phyloP scores from a whole-genome alignment of 1,140 invertebrate species.

The Drosophila ambigua region DNA sequence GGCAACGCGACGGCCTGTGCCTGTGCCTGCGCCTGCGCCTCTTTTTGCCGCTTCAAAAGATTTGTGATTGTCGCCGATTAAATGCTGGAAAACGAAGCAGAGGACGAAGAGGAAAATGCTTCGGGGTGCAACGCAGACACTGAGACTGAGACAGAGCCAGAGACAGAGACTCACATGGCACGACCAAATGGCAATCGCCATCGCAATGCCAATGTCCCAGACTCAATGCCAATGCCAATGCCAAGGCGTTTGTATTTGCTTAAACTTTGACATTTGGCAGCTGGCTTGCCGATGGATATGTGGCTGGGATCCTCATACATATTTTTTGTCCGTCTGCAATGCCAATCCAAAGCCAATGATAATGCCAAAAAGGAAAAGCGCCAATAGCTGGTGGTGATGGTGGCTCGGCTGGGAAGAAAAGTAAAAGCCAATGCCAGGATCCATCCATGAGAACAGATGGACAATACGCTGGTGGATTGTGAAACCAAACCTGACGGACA shows the following conservation, averaged over 20 bases:
- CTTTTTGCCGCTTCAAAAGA: slow-evolving; percentile 46
- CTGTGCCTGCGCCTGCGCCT: background rate
- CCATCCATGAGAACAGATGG: slow-evolving; percentile 2
- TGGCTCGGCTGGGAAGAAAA: slow-evolving; percentile 34
- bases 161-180: slow-evolving; percentile 48
- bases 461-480: background rate
- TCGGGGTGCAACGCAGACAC: slow-evolving; percentile 60
- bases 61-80: slow-evolving; percentile 80
- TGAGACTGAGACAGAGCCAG: no score
- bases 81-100: slow-evolving; percentile 66
- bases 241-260: slow-evolving; percentile 68
- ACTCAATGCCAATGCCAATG: slow-evolving; percentile 13
- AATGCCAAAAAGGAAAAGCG: slow-evolving; percentile 68
- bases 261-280: slow-evolving; percentile 80
- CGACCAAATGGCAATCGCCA: slow-evolving; percentile 49
- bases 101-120: slow-evolving; percentile 50
- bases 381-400: slow-evolving; percentile 11
- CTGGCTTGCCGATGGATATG: slow-evolving; percentile 53
- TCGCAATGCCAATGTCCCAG: slow-evolving; percentile 40
- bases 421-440: slow-evolving; percentile 43
- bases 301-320: slow-evolving; percentile 39
- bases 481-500: background rate
- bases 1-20: no score
- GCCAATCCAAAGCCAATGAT: slow-evolving; percentile 21
- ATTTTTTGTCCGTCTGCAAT: slow-evolving; percentile 28